Evolutionary conservation across 2,888 invertebrate species (phyloP).

Genomic region (Mallateleia sp.): DNA sequence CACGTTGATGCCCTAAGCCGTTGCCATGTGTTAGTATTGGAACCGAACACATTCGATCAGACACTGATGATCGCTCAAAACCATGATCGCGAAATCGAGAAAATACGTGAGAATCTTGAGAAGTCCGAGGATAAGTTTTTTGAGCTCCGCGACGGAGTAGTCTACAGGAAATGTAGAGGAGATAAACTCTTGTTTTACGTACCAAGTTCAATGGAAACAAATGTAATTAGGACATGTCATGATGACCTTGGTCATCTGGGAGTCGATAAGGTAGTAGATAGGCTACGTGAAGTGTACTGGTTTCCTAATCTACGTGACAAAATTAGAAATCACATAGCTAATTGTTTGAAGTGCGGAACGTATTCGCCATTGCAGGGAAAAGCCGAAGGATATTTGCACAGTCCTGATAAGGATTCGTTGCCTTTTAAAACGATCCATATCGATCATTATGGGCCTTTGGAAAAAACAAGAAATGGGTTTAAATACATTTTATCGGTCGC

Average conservation of each 20-base stretch:
- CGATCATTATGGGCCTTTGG: not conserved
- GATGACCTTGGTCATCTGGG: slow-evolving; percentile 69
- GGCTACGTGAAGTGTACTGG: slow-evolving; percentile 38
- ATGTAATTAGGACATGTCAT: slow-evolving; percentile 9
- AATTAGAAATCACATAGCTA: not conserved
- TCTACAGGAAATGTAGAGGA: not conserved
- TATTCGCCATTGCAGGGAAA: too few relatives aligned
- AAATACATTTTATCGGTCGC: not conserved
- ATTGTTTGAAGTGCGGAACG: not conserved
- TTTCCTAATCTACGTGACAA: not conserved
- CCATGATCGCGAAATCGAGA: not conserved
- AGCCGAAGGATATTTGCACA: too few relatives aligned
- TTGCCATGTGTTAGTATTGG: slow-evolving; percentile 57
- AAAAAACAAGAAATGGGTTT: not conserved
- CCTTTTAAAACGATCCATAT: not conserved
- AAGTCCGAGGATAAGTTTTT: slow-evolving; percentile 31
- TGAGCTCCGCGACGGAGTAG: slow-evolving; percentile 75
- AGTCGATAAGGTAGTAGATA: slow-evolving; percentile 49
- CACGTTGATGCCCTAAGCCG: slow-evolving; percentile 39
- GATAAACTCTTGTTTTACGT: not conserved
- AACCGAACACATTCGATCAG: slow-evolving; percentile 62
- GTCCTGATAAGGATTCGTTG: not conserved
- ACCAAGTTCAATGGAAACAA: not conserved
- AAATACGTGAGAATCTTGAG: not conserved
- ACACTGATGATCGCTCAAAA: slow-evolving; percentile 1